Evolutionary conservation across 2,113 vertebrate genomes (phyloP).

Genomic region (Hassar affinis): DNA sequence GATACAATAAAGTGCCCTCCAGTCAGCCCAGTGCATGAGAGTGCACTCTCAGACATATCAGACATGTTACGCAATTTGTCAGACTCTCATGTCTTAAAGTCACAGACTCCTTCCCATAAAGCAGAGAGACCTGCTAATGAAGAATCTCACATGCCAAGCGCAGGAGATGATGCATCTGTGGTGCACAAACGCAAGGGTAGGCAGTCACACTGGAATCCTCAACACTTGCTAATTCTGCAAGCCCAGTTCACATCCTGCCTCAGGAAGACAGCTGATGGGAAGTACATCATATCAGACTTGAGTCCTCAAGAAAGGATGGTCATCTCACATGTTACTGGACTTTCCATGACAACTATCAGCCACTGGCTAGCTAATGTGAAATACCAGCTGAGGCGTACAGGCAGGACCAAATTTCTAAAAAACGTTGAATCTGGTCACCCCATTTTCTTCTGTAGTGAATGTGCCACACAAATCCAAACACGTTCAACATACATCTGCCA

Average conservation of each 20-base stretch:
- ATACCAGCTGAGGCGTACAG: slow-evolving; percentile 97
- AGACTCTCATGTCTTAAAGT: slow-evolving; percentile 86
- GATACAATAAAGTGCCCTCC: slow-evolving; percentile 38
- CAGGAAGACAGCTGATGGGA: slow-evolving; percentile 89
- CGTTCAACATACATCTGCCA: slow-evolving; percentile 94
- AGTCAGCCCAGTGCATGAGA: slow-evolving; percentile 93
- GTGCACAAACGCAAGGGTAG: slow-evolving; percentile 96
- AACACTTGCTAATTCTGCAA: slow-evolving; percentile 96
- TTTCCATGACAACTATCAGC: slow-evolving; percentile 99
- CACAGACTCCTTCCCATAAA: slow-evolving; percentile 83
- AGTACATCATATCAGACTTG: slow-evolving; percentile 95
- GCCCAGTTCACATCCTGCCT: slow-evolving; percentile 97
- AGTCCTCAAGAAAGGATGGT: slow-evolving; percentile 97
- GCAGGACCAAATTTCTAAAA: slow-evolving; percentile 98
- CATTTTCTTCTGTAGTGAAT: slow-evolving; percentile 97
- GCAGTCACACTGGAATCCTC: slow-evolving; percentile 99
- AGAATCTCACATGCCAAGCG: slow-evolving; percentile 82
- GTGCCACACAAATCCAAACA: slow-evolving; percentile 95
- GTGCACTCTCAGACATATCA: slow-evolving; percentile 96
- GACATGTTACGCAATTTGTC: slow-evolving; percentile 99
- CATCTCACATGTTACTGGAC: slow-evolving; percentile 93
- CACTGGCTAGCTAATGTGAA: slow-evolving; percentile 99
- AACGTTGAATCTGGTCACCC: slow-evolving; percentile 96
- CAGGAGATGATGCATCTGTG: slow-evolving; percentile 77
- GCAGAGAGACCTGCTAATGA: slow-evolving; percentile 86